phyloP scores from a whole-genome alignment of 1,140 invertebrate genomes.

The Neodiprion fabricii region DNA sequence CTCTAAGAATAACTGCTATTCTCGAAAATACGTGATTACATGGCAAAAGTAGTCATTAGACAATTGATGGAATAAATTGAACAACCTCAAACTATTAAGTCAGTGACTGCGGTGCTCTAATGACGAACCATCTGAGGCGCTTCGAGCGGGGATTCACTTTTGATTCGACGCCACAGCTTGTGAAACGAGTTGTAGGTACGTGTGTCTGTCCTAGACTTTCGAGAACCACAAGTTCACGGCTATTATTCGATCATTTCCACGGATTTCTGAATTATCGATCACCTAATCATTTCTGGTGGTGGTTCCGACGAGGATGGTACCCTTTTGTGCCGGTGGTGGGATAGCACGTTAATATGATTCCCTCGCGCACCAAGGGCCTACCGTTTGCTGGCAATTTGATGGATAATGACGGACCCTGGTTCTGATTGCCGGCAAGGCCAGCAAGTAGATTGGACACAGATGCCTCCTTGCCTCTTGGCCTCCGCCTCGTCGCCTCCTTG shows the following conservation, averaged over 20 bases:
- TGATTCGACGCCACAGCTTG: background rate
- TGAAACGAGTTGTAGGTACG: too few relatives aligned
- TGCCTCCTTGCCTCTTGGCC: background rate
- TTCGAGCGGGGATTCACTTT: background rate
- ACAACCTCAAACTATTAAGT: too few relatives aligned
- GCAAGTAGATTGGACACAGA: slow-evolving; percentile 5
- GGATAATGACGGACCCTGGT: slow-evolving; percentile 15
- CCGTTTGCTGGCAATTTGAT: slow-evolving; percentile 14
- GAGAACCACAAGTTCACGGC: slow-evolving; percentile 28
- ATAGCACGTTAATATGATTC: slow-evolving; percentile 5
- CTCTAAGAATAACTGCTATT: too few relatives aligned
- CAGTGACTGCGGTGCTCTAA: too few relatives aligned
- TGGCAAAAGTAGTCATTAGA: too few relatives aligned
- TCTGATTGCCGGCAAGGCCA: slow-evolving; percentile 8
- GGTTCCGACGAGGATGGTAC: slow-evolving; percentile 14
- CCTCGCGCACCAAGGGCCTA: background rate
- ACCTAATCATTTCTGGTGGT: slow-evolving; percentile 51
- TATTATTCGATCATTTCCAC: slow-evolving; percentile 45
- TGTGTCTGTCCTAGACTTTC: background rate
- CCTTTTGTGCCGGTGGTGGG: background rate
- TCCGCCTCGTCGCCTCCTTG: background rate
- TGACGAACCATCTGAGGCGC: too few relatives aligned
- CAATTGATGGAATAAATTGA: too few relatives aligned
- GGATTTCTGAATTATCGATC: slow-evolving; percentile 45
- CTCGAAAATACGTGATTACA: too few relatives aligned